Evolutionary conservation across 1,140 invertebrate genomes (phyloP), one percentile per base, ranked within the genome.

Genomic region (Drosophila baimaii): DNA sequence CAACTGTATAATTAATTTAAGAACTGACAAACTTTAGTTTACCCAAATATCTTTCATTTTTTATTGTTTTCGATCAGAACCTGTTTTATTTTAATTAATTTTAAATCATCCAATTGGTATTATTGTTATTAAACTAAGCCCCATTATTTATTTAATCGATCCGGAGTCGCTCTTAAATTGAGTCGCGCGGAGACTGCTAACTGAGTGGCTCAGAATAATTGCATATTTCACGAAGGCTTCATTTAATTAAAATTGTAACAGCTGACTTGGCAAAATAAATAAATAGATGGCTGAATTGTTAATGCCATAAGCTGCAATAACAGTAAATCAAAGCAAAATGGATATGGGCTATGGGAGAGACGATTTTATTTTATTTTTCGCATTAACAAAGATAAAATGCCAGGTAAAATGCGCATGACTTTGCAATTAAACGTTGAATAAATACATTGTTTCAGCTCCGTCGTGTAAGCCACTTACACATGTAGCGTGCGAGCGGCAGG

Each of bases 311-410:
- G 49, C 54, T 68, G 47, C 58, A 56, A 57, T 58, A 63, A 51
- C 59, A 69, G 51, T 77, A 81, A 85, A 81, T 85, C 81, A 85
- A 62, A 51, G 44, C 29, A 47, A 57, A 64, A 58, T 49, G 59
- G 31, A 59, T 68, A 62, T 44, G 37, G 33, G 6, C 25, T 35
- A n/a, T n/a, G 41, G 3, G 25, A 47, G 57, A n/a, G n/a, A n/a
- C n/a, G n/a, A n/a, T n/a, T n/a, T 73, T 59, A 52, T 35, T 25
- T 55, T 49, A 37, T 52, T 27, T 33, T 65, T 37, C 35, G 15
- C 51, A 77, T 56, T 49, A 55, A 23, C 39, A n/a, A 10, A 31
- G 21, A 10, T 37, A 25, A 52, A 59, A 21, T 12, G 37, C 10
- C 35, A 19, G 21, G 12, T 17, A 72, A 64, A 77, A 78, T 59